Conservation (phyloP, 2,113 vertebrate species). For the Corythoichthys haematopterus region DNA sequence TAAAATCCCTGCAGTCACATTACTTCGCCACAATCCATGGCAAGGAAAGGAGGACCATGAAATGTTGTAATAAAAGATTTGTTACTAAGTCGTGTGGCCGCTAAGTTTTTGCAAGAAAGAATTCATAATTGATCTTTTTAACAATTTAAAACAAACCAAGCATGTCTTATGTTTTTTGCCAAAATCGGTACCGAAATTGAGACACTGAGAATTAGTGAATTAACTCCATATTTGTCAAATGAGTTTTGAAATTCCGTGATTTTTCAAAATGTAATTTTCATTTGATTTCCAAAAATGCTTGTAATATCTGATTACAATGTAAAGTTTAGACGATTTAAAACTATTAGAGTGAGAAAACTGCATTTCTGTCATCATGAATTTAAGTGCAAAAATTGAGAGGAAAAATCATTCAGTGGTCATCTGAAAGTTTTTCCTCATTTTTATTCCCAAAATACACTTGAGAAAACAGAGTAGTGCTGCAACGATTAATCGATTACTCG, state of each 20-base stretch:
- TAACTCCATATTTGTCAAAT: background rate
- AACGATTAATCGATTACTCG: no score
- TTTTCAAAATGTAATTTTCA: no score
- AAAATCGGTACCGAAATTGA: background rate
- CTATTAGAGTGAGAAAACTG: no score
- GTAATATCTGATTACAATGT: no score
- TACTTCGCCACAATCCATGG: slow-evolving; percentile 70
- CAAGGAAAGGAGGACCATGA: slow-evolving; percentile 68
- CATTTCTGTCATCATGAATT: no score
- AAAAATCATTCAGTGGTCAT: no score
- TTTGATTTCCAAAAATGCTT: no score
- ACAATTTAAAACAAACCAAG: background rate
- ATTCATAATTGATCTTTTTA: background rate
- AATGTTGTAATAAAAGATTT: slow-evolving; percentile 77
- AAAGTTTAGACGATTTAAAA: no score
- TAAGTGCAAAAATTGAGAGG: no score
- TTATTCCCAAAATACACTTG: no score
- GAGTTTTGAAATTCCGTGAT: background rate
- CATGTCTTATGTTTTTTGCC: background rate
- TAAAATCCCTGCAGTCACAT: slow-evolving; percentile 62
- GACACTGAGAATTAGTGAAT: background rate
- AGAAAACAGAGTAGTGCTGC: no score
- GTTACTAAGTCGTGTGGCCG: slow-evolving; percentile 57
- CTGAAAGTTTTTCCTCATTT: no score
- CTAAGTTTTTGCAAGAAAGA: slow-evolving; percentile 7